Evolutionary conservation across 2,113 vertebrate species (phyloP).

Genomic region (Psammodynastes pulverulentus): DNA sequence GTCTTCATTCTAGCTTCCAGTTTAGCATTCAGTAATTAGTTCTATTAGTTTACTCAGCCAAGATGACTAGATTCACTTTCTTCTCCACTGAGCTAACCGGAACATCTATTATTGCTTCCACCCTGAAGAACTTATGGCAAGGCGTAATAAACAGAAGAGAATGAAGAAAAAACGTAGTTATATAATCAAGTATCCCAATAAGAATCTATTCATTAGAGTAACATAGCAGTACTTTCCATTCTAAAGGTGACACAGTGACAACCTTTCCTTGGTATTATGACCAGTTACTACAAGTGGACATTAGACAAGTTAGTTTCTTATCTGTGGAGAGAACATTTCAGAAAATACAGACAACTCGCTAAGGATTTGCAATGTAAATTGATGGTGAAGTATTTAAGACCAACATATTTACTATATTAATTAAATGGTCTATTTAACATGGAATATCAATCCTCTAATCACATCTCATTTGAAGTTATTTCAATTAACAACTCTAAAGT

Average conservation of each 20-base stretch:
- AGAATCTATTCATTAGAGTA: neutral
- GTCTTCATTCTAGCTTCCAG: neutral
- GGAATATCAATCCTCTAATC: conserved; percentile 76
- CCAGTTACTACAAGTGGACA: neutral
- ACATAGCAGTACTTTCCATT: neutral
- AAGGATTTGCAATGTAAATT: conserved; percentile 49
- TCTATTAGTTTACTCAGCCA: neutral
- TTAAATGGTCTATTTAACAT: conserved; percentile 76
- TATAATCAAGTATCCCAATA: neutral
- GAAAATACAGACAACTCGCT: conserved; percentile 47
- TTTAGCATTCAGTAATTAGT: neutral
- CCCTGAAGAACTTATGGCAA: neutral
- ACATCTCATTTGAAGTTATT: conserved; percentile 68
- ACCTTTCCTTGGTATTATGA: neutral
- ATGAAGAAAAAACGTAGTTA: neutral
- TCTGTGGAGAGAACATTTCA: conserved; percentile 17
- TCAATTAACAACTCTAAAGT: conserved; percentile 70
- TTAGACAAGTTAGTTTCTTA: neutral
- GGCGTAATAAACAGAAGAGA: conserved; percentile 8
- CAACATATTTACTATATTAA: conserved; percentile 75
- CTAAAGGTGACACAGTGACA: neutral
- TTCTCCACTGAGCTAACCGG: neutral
- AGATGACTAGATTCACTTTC: neutral
- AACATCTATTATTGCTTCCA: neutral
- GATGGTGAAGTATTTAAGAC: conserved; percentile 65